A percentile compares a stretch with the other conserved stretches of the same genome.
Conservation (phyloP, 1,140 invertebrate genomes). For the Cyclina sinensis region DNA sequence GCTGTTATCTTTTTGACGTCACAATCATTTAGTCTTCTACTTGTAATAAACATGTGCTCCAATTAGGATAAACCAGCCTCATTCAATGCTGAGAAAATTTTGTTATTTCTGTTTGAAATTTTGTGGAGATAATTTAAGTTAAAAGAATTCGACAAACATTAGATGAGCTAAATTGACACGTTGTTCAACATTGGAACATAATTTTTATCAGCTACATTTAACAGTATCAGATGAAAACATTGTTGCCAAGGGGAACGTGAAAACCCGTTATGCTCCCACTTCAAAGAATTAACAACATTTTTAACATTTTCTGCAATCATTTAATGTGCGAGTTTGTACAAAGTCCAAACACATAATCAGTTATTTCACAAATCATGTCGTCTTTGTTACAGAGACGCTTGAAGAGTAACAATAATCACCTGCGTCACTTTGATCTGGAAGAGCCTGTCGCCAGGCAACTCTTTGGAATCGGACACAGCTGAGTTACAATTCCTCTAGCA, state of each 20-base stretch:
- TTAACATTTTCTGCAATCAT: conserved; percentile 33
- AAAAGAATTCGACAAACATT: too few species aligned
- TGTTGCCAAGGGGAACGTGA: conserved; percentile 39
- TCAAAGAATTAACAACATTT: conserved; percentile 42
- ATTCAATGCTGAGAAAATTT: too few species aligned
- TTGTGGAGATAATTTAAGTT: too few species aligned
- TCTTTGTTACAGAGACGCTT: conserved; percentile 55
- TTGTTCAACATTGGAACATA: too few species aligned
- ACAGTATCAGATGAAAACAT: neutral
- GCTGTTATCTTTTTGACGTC: too few species aligned
- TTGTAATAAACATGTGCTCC: too few species aligned
- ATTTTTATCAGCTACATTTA: neutral
- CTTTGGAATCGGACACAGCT: conserved; percentile 44
- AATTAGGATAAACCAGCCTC: too few species aligned
- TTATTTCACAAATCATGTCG: conserved; percentile 30
- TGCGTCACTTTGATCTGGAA: conserved; percentile 56
- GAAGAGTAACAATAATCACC: conserved; percentile 35
- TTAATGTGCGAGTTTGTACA: conserved; percentile 41
- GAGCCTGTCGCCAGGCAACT: conserved; percentile 49
- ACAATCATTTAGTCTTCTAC: too few species aligned
- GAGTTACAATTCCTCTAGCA: conserved; percentile 39
- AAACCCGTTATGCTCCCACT: conserved; percentile 32
- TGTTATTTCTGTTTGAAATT: too few species aligned
- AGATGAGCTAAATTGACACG: too few species aligned
- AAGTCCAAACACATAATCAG: conserved; percentile 35